Conservation (phyloP, 2,113 vertebrate species). For the Etheostoma cragini region DNA sequence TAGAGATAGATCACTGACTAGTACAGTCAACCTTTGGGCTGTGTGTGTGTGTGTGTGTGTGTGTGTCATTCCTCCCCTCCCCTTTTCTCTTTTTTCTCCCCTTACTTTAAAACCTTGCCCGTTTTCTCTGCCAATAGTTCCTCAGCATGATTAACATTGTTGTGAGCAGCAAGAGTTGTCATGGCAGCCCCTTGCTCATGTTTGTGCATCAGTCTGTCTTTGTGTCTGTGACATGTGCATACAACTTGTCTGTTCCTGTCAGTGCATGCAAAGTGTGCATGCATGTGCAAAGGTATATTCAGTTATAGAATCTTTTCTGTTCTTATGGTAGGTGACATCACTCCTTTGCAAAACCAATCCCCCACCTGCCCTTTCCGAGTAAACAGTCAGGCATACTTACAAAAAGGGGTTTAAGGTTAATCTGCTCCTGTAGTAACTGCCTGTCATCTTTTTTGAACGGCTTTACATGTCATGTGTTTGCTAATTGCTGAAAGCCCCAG, state of each 20-base stretch:
- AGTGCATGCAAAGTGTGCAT: neutral
- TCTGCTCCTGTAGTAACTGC: constrained; percentile 18
- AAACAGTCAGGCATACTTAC: neutral
- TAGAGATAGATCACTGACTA: constrained; percentile 41
- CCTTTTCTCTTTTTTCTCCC: neutral
- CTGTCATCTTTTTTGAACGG: constrained; percentile 24
- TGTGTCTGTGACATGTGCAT: constrained; percentile 14
- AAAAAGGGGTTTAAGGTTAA: constrained; percentile 29
- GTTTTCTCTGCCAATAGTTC: constrained; percentile 40
- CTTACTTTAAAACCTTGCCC: neutral
- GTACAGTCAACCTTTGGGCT: constrained; percentile 41
- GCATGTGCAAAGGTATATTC: neutral
- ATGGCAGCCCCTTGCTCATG: constrained; percentile 22
- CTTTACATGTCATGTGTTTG: constrained; percentile 29
- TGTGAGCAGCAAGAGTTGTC: constrained; percentile 24
- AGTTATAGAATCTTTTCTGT: neutral
- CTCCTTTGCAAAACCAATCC: neutral
- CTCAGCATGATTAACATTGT: constrained; percentile 53
- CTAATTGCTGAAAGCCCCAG: constrained; percentile 44
- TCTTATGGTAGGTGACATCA: constrained; percentile 19
- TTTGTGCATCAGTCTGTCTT: constrained; percentile 21
- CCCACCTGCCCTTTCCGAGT: neutral
- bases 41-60: constrained; percentile 3
- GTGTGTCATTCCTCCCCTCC: constrained; percentile 1
- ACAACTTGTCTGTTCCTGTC: neutral